Evolutionary conservation across 2,888 invertebrate genomes (phyloP), one percentile per base, ranked within the genome.

Genomic region (Microdon myrmicae): DNA sequence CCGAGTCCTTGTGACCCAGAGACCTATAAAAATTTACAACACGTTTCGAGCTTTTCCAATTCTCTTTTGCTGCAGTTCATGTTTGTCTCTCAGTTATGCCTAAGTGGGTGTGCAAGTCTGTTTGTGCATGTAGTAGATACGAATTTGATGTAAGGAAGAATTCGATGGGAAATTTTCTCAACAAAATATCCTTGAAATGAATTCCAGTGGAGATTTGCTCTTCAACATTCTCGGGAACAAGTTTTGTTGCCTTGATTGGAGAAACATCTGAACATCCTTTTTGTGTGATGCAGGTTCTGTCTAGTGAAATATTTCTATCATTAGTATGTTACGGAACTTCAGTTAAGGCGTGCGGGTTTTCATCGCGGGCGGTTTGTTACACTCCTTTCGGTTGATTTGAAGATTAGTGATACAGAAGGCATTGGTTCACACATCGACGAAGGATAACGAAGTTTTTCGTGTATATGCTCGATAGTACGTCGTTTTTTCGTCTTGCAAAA

Each of bases 281-380:
- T 19, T 26, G n/a, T n/a, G 53, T 64, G 64, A 58, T 64, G 64
- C 64, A 64, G 64, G 64, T 58, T 51, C 47, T 58, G 43, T 34
- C 37, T 31, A 43, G 34, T 37, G 58, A 44, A 58, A 35, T 43
- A 47, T 43, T 47, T 47, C 51, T 28, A 34, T 25, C 51, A 37
- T 64, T 58, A 64, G 64, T 64, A 64, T 58, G 58, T 64, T 58
- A 58, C 47, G 58, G 64, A 58, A 64, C 51, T 53, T 47, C 47
- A 49, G 45, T 64, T 58, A 51, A 58, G 64, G 47, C 51, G 53
- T 58, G 58, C 64, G 58, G 47, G 44, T 48, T 37, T 23, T n/a
- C 23, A 45, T 32, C 51, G 58, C 56, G 58, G 26, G 56, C 64
- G 47, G 58, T 14, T 58, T 32, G 7, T 28, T 47, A n/a, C n/a